Evolutionary conservation across 2,888 invertebrate species (phyloP).

Genomic region (Serripes groenlandicus): DNA sequence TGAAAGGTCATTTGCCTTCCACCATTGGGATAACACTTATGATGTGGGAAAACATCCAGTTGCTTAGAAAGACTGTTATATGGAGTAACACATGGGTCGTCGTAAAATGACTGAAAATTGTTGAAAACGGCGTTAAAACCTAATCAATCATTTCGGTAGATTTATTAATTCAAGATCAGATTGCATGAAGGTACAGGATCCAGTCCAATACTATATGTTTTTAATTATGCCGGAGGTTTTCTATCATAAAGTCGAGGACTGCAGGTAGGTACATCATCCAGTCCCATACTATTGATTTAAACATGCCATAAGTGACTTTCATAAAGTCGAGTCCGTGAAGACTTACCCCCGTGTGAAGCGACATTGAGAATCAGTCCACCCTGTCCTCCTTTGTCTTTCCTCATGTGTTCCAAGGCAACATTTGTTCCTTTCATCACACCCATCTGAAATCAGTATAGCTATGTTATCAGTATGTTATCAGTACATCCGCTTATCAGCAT

Average conservation of each 20-base stretch:
- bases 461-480: neutral
- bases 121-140: neutral
- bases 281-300: too few species aligned
- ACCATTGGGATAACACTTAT: too few species aligned
- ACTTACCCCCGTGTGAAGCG: constrained; percentile 75
- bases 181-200: too few species aligned
- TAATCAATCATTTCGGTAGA: neutral
- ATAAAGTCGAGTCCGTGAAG: neutral
- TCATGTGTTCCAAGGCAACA: constrained; percentile 76
- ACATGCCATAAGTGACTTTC: too few species aligned
- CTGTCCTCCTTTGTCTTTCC: constrained; percentile 76
- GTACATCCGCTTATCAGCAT: too few species aligned
- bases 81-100: neutral
- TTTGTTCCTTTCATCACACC: constrained; percentile 75
- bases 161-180: too few species aligned
- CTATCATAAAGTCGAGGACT: too few species aligned
- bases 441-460: constrained; percentile 45
- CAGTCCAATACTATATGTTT: too few species aligned
- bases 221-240: too few species aligned
- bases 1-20: too few species aligned
- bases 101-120: neutral
- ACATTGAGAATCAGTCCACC: constrained; percentile 80
- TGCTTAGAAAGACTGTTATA: neutral
- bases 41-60: too few species aligned
- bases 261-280: too few species aligned